Evolutionary conservation across 92 coral and sea anemone species (phyloP).

Genomic region (Parazoanthus swiftii): DNA sequence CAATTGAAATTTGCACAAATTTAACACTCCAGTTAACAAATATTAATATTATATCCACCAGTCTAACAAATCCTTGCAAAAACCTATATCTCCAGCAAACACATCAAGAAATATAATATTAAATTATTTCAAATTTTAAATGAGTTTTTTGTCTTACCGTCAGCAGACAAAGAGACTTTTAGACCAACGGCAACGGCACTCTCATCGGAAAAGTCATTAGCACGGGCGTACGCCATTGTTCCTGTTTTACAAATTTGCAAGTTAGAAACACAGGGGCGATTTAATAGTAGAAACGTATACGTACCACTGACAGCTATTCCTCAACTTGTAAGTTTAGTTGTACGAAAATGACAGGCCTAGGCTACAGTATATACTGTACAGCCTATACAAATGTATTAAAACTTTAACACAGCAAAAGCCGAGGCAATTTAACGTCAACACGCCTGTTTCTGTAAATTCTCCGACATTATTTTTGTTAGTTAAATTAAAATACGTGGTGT

Average conservation of each 20-base stretch:
- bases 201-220: too few species aligned
- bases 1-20: too few species aligned
- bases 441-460: background rate
- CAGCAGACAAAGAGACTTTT: constrained; percentile 6
- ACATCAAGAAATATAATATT: too few species aligned
- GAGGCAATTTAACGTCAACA: background rate
- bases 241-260: constrained; percentile 6
- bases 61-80: too few species aligned
- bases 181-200: constrained; percentile 3
- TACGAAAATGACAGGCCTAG: too few species aligned
- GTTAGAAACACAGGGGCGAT: background rate
- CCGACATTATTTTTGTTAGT: too few species aligned
- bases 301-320: background rate
- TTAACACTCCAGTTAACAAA: too few species aligned
- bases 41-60: too few species aligned
- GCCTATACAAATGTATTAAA: background rate
- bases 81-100: too few species aligned
- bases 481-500: background rate
- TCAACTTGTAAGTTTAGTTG: background rate
- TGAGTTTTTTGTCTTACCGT: background rate
- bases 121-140: background rate
- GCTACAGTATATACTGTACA: background rate
- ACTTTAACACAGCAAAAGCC: background rate
- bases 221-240: background rate
- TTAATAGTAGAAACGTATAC: background rate